A percentile compares a stretch with the other conserved stretches of the same genome.
These are phyloP conservation scores for Desmodus rotundus DNA, from an alignment of 2,113 vertebrate species.

Conservation along the genomic window DNA sequence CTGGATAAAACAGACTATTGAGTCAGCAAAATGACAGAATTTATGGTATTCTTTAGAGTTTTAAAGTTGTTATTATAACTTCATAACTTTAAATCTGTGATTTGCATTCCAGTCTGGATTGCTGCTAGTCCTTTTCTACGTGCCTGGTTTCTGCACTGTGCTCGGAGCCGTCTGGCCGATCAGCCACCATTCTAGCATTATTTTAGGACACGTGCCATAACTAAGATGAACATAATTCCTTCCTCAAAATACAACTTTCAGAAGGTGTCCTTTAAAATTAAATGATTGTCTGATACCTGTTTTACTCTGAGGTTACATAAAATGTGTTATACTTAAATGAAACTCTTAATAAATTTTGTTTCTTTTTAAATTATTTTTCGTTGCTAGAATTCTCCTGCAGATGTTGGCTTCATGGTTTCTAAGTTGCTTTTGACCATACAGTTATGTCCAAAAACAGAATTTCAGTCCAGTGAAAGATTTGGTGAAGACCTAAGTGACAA, in stretches of 20 bases:
- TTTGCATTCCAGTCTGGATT: neutral
- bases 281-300: neutral
- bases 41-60: neutral
- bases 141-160: neutral
- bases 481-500: conserved; percentile 87
- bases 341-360: neutral
- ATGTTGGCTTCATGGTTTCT: conserved; percentile 84
- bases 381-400: conserved; percentile 86
- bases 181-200: fast-evolving
- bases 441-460: conserved; percentile 82
- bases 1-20: neutral
- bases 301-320: neutral
- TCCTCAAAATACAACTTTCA: neutral
- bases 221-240: neutral
- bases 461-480: conserved; percentile 82
- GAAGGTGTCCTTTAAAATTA: neutral
- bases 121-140: neutral
- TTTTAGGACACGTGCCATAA: neutral
- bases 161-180: neutral
- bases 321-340: neutral
- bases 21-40: neutral
- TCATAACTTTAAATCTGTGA: neutral
- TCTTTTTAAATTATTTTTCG: neutral
- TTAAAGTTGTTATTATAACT: neutral
- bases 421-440: conserved; percentile 86